A percentile compares a stretch with the other conserved stretches of the same genome.
These are phyloP conservation scores for Gopherus flavomarginatus DNA, from an alignment of 2,113 vertebrate genomes.

Conservation along the genomic window DNA sequence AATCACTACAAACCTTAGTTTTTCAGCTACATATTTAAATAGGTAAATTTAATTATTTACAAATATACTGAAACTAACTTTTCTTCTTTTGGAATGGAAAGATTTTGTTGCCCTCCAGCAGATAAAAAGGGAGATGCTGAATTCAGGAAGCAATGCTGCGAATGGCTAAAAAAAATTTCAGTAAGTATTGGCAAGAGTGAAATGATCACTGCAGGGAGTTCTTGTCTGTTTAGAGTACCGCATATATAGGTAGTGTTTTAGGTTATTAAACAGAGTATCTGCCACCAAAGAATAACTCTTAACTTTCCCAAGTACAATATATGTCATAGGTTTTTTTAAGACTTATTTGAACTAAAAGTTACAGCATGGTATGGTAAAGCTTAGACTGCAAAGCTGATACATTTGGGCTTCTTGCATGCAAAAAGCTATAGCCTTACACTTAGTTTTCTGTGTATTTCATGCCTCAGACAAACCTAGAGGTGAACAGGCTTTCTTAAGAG, in stretches of 20 bases:
- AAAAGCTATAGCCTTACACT: neutral
- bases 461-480: neutral
- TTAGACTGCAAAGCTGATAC: neutral
- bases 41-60: constrained; percentile 6
- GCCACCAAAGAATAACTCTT: neutral
- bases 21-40: neutral
- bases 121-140: constrained; percentile 79
- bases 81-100: constrained; percentile 52
- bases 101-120: constrained; percentile 77
- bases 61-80: neutral
- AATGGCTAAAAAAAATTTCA: constrained; percentile 87
- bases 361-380: neutral
- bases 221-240: neutral
- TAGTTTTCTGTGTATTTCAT: neutral
- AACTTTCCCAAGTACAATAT: neutral
- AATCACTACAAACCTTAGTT: neutral
- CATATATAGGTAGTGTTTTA: neutral
- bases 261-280: neutral
- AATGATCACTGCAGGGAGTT: rapidly evolving
- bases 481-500: neutral
- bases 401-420: neutral
- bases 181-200: constrained; percentile 79
- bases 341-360: neutral
- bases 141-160: constrained; percentile 83
- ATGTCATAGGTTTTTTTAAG: neutral